Evolutionary conservation across 2,888 invertebrate species (phyloP).

Genomic region (Eilema caniola): DNA sequence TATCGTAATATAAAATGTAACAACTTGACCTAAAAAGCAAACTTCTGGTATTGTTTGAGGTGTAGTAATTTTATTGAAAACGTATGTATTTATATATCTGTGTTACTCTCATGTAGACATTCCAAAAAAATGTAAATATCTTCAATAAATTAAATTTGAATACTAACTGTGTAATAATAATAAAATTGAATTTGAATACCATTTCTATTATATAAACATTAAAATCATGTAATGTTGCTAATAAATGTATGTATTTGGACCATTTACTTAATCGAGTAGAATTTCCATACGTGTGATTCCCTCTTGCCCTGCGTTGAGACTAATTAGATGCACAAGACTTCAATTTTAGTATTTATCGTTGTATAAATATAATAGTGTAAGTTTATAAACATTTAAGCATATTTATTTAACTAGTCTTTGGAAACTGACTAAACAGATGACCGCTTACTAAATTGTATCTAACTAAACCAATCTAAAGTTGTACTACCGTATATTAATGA

Average conservation of each 20-base stretch:
- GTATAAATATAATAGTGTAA: slow-evolving; percentile 66
- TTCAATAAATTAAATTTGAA: slow-evolving; percentile 31
- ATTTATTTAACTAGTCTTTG: slow-evolving; percentile 71
- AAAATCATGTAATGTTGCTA: slow-evolving; percentile 39
- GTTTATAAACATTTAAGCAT: slow-evolving; percentile 58
- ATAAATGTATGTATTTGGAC: slow-evolving; percentile 54
- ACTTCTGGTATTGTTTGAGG: slow-evolving; percentile 25
- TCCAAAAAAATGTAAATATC: slow-evolving; percentile 52
- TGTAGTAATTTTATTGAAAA: slow-evolving; percentile 20
- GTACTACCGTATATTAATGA: slow-evolving; percentile 23
- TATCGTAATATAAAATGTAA: background rate
- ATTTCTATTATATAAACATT: slow-evolving; percentile 30
- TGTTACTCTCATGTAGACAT: slow-evolving; percentile 39
- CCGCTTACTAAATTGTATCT: slow-evolving; percentile 55
- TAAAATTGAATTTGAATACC: slow-evolving; percentile 34
- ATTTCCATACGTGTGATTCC: slow-evolving; percentile 47
- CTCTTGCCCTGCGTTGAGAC: slow-evolving; percentile 71
- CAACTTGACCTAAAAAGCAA: background rate
- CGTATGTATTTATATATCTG: slow-evolving; percentile 27
- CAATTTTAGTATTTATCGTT: slow-evolving; percentile 62
- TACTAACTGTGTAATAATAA: slow-evolving; percentile 34
- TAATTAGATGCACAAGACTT: slow-evolving; percentile 77
- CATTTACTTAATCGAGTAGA: slow-evolving; percentile 56
- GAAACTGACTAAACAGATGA: slow-evolving; percentile 51
- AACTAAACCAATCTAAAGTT: slow-evolving; percentile 30